A percentile compares a stretch with the other conserved stretches of the same genome.
Evolutionary conservation across 2,797 vertebrate genomes (phyloP).

Genomic region (Esox lucius): DNA sequence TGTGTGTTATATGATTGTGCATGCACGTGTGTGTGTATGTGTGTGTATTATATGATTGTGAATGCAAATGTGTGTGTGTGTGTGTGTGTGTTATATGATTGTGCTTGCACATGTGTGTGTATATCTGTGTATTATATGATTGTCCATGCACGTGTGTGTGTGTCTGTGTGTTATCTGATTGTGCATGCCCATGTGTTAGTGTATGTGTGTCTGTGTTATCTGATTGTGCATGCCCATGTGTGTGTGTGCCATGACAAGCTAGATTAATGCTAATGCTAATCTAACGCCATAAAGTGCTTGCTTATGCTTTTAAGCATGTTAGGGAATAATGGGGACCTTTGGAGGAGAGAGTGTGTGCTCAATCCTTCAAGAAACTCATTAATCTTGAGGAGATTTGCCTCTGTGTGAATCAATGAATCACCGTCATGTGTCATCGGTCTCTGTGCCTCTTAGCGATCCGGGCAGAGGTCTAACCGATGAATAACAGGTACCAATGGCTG

Average conservation of each 20-base stretch:
- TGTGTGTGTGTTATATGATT: conserved; percentile 3
- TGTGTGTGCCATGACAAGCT: conserved; percentile 15
- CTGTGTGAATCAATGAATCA: conserved; percentile 49
- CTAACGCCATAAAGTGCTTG: conserved; percentile 45
- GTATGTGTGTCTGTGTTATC: background rate
- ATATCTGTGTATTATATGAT: background rate
- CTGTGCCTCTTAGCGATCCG: conserved; percentile 21
- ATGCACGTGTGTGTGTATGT: too few species aligned
- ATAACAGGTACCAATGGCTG: background rate
- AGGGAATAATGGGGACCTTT: background rate
- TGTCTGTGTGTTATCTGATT: too few species aligned
- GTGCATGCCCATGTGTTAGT: too few species aligned
- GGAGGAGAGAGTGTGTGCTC: conserved; percentile 26
- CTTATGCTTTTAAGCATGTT: conserved; percentile 35
- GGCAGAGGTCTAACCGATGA: conserved; percentile 43
- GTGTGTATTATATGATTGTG: too few species aligned
- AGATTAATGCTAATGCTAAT: conserved; percentile 48
- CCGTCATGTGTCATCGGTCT: conserved; percentile 59
- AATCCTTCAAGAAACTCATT: conserved; percentile 54
- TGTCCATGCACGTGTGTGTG: too few species aligned
- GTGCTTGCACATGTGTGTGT: too few species aligned
- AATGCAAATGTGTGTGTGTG: conserved; percentile 6
- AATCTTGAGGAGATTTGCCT: conserved; percentile 54
- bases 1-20: too few species aligned
- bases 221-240: background rate